These are phyloP conservation scores for Neuroterus valhalla DNA, from an alignment of 1,140 invertebrate genomes.

Conservation along the genomic window DNA sequence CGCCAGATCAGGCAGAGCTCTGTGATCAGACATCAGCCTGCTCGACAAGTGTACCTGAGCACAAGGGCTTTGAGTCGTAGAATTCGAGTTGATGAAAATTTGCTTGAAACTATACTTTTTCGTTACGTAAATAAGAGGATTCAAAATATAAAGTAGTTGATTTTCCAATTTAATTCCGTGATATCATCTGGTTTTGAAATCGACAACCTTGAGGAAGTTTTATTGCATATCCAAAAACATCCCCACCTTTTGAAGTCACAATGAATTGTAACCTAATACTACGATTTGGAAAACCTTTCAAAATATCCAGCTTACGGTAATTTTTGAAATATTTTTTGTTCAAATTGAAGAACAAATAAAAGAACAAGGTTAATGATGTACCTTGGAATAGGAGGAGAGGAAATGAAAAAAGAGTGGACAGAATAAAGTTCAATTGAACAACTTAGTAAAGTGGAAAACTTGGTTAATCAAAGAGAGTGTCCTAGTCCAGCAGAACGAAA, in stretches of 20 bases:
- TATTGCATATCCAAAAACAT: no score
- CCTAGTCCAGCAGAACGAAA: not conserved
- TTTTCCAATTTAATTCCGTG: not conserved
- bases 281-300: no score
- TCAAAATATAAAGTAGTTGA: not conserved
- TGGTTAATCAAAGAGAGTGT: slow-evolving; percentile 1
- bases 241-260: no score
- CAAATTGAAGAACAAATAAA: no score
- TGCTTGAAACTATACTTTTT: slow-evolving; percentile 9
- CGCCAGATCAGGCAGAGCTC: not conserved
- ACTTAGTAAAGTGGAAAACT: not conserved
- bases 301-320: no score
- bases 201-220: no score
- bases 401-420: not conserved
- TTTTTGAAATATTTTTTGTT: no score
- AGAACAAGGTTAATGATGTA: no score
- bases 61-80: slow-evolving; percentile 8
- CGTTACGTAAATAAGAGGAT: slow-evolving; percentile 12
- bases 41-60: not conserved
- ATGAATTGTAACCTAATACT: no score
- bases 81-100: slow-evolving; percentile 17
- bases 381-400: no score
- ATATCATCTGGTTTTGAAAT: not conserved
- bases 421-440: slow-evolving; percentile 8
- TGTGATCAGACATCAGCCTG: slow-evolving; percentile 3